Evolutionary conservation across 2,888 invertebrate species (phyloP).

Genomic region (Sclerodermus sp.): DNA sequence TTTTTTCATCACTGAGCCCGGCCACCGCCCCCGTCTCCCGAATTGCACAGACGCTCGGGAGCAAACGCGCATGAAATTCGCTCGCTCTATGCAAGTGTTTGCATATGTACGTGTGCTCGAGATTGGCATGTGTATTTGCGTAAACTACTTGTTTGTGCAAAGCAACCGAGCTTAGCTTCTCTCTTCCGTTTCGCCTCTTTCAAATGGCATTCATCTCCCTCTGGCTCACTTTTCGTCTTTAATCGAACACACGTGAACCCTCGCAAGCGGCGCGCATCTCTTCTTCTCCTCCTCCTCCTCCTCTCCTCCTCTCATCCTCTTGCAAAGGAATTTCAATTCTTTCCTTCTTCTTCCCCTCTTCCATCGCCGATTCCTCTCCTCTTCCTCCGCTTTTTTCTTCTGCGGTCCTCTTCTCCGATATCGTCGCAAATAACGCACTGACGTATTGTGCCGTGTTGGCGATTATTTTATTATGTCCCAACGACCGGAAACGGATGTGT

Average conservation of each 20-base stretch:
- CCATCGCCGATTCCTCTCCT: constrained; percentile 8
- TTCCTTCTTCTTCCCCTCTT: constrained; percentile 12
- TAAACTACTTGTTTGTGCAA: no score
- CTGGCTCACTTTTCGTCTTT: constrained; percentile 3
- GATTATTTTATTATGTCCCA: constrained; percentile 49
- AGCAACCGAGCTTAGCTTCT: no score
- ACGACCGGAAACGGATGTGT: constrained; percentile 56
- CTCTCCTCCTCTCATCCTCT: neutral
- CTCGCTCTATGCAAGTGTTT: no score
- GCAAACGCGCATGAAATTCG: no score
- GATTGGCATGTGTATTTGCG: no score
- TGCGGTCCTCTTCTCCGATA: constrained; percentile 7
- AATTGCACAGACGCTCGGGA: neutral
- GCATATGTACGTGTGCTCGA: no score
- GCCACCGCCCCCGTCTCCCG: constrained; percentile 1
- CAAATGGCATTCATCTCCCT: constrained; percentile 1
- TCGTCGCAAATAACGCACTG: constrained; percentile 34
- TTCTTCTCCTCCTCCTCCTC: neutral
- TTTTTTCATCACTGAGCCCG: constrained; percentile 19
- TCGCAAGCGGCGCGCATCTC: neutral
- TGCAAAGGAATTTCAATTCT: neutral
- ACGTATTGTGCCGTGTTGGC: constrained; percentile 43
- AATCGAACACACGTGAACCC: no score
- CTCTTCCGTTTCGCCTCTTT: neutral
- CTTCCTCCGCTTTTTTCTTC: constrained; percentile 13